Conservation (phyloP, 2,113 vertebrate species). For the Crotophaga sulcirostris region DNA sequence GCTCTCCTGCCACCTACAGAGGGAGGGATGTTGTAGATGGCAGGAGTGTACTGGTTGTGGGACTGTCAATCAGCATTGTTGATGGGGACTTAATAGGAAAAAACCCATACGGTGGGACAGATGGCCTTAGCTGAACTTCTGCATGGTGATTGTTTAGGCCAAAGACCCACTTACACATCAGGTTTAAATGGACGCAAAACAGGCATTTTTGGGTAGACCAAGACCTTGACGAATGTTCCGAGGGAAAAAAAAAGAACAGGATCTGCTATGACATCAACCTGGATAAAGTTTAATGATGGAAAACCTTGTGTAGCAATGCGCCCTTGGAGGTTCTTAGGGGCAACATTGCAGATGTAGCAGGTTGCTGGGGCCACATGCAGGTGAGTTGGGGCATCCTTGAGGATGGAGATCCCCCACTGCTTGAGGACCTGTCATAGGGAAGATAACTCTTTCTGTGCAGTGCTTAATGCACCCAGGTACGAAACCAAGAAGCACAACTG, state of each 20-base stretch:
- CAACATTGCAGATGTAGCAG: background rate
- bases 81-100: background rate
- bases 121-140: background rate
- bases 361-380: background rate
- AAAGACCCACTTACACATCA: background rate
- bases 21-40: background rate
- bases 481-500: background rate
- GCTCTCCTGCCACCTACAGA: background rate
- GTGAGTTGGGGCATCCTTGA: background rate
- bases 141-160: background rate
- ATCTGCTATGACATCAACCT: background rate
- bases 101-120: rapidly evolving
- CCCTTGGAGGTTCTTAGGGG: background rate
- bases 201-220: background rate
- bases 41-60: background rate
- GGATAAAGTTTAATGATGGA: background rate
- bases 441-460: background rate
- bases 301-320: background rate
- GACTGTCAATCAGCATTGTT: background rate
- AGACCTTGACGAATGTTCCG: background rate
- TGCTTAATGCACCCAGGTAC: background rate
- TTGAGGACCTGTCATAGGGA: background rate
- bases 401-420: background rate
- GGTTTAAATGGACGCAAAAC: background rate
- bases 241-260: background rate